Evolutionary conservation across 2,113 vertebrate species (phyloP).

Genomic region (Recurvirostra avosetta): DNA sequence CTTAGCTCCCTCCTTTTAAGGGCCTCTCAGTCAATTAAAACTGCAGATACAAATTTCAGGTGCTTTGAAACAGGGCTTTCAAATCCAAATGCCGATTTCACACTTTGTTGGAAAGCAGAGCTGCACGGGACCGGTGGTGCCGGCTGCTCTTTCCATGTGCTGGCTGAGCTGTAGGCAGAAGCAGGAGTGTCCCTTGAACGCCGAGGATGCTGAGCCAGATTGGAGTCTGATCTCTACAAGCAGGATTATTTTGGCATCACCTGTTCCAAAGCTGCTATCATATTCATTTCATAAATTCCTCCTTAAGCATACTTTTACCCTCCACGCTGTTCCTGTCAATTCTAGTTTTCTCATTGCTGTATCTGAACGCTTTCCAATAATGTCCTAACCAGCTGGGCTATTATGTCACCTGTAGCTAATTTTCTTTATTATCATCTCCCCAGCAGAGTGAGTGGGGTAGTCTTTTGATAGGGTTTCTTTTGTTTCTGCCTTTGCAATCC

Average conservation of each 20-base stretch:
- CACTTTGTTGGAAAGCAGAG: background rate
- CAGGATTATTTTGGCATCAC: background rate
- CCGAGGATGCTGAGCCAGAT: background rate
- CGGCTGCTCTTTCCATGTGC: fast-evolving
- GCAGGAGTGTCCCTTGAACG: fast-evolving
- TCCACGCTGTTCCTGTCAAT: background rate
- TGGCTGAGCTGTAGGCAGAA: background rate
- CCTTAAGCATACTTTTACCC: background rate
- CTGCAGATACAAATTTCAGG: background rate
- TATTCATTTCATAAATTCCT: background rate
- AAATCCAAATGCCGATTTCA: background rate
- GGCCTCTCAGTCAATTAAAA: constrained; percentile 17
- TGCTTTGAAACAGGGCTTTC: background rate
- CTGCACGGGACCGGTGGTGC: fast-evolving
- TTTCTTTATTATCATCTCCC: background rate
- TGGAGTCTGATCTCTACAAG: background rate
- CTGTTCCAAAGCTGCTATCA: background rate
- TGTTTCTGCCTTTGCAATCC: background rate
- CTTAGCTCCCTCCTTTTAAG: constrained; percentile 1
- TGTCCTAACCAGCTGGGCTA: background rate
- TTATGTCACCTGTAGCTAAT: background rate
- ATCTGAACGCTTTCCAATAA: background rate
- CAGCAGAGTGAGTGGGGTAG: background rate
- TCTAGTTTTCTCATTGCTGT: background rate
- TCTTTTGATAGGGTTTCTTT: background rate